These are phyloP conservation scores for Harpagifer antarcticus DNA, from an alignment of 2,797 vertebrate species.

Conservation along the genomic window DNA sequence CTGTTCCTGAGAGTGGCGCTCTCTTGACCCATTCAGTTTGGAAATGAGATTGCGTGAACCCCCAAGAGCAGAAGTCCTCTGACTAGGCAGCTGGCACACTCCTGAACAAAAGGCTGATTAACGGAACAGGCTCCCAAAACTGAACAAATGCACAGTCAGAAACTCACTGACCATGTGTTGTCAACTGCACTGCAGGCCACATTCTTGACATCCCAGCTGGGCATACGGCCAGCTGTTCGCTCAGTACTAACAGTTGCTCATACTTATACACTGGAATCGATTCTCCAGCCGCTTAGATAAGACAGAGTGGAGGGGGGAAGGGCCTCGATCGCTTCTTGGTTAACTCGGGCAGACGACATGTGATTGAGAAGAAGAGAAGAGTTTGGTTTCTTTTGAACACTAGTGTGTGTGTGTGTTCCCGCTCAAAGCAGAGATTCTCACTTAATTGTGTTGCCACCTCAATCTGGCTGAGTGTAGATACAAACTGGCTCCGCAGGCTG, in stretches of 20 bases:
- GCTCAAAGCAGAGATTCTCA: constrained; percentile 55
- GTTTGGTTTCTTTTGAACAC: constrained; percentile 42
- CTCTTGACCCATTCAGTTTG: constrained; percentile 42
- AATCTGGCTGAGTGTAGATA: constrained; percentile 64
- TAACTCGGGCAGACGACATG: constrained; percentile 46
- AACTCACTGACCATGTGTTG: constrained; percentile 74
- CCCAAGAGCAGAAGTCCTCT: constrained; percentile 69
- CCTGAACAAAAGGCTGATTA: constrained; percentile 81
- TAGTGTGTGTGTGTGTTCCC: constrained; percentile 27
- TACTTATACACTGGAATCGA: constrained; percentile 59
- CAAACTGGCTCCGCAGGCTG: constrained; percentile 59
- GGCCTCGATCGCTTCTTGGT: constrained; percentile 43
- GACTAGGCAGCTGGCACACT: constrained; percentile 82
- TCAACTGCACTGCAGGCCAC: constrained; percentile 69
- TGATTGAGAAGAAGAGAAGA: constrained; percentile 57
- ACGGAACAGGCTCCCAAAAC: constrained; percentile 61
- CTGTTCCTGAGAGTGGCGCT: constrained; percentile 44
- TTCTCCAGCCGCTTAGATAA: constrained; percentile 56
- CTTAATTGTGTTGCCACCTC: constrained; percentile 72
- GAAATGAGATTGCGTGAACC: constrained; percentile 55
- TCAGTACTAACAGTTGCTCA: constrained; percentile 64
- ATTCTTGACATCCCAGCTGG: constrained; percentile 73
- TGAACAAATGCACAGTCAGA: constrained; percentile 71
- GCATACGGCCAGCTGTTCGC: constrained; percentile 68
- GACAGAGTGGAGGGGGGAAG: constrained; percentile 28